Evolutionary conservation across 2,113 vertebrate genomes (phyloP).

Genomic region (Corythoichthys haematopterus): DNA sequence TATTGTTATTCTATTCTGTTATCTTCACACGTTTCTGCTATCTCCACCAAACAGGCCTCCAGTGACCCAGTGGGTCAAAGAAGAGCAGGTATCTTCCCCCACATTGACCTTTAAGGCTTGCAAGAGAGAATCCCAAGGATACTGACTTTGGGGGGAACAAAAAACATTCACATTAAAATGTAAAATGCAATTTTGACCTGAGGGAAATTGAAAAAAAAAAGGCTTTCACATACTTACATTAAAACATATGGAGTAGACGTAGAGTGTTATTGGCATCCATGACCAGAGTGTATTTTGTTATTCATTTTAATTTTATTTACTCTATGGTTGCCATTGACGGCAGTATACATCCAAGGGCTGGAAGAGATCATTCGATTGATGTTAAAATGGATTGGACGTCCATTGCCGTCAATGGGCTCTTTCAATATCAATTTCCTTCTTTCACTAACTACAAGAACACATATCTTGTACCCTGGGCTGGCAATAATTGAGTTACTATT

Average conservation of each 20-base stretch:
- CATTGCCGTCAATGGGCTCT: too few species aligned
- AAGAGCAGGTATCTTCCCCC: slow-evolving; percentile 42
- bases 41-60: slow-evolving; percentile 65
- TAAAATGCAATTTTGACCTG: background rate
- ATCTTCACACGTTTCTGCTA: slow-evolving; percentile 37
- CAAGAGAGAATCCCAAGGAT: slow-evolving; percentile 39
- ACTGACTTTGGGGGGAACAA: slow-evolving; percentile 20
- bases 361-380: too few species aligned
- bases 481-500: too few species aligned
- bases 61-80: slow-evolving; percentile 57
- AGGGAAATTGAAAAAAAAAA: background rate
- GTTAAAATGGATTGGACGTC: too few species aligned
- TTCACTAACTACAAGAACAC: too few species aligned
- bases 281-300: too few species aligned
- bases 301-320: too few species aligned
- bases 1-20: slow-evolving; percentile 41
- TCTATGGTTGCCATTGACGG: too few species aligned
- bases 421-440: too few species aligned
- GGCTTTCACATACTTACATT: background rate
- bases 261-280: too few species aligned
- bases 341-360: too few species aligned
- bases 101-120: slow-evolving; percentile 57
- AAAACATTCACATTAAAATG: slow-evolving; percentile 17
- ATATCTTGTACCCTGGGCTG: too few species aligned
- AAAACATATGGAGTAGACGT: background rate